Evolutionary conservation across 2,113 vertebrate genomes (phyloP).

Genomic region (Myotis yumanensis): DNA sequence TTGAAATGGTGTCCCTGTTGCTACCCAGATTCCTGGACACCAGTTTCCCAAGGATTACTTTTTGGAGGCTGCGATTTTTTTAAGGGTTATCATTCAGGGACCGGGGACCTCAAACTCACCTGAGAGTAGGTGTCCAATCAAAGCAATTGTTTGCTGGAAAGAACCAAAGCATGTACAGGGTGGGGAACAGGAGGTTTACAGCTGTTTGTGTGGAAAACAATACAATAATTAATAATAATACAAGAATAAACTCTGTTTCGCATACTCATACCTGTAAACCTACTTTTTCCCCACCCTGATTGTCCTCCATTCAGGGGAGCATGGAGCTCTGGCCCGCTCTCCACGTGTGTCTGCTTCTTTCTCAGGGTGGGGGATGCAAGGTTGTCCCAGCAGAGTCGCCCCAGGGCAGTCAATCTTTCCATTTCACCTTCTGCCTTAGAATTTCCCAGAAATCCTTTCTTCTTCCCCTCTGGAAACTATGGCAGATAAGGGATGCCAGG

Average conservation of each 20-base stretch:
- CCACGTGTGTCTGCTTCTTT: neutral
- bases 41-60: slow-evolving; percentile 35
- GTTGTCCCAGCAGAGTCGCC: neutral
- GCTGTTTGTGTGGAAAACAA: neutral
- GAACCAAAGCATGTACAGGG: neutral
- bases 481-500: neutral
- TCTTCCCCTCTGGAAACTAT: neutral
- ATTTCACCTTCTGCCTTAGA: neutral
- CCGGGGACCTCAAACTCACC: slow-evolving; percentile 11
- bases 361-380: accelerated
- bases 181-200: neutral
- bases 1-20: slow-evolving; percentile 61
- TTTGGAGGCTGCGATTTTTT: slow-evolving; percentile 56
- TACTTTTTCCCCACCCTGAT: neutral
- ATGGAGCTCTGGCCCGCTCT: neutral
- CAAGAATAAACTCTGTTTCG: neutral
- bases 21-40: slow-evolving; percentile 75
- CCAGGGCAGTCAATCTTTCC: neutral
- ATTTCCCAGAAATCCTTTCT: neutral
- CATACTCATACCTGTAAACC: neutral
- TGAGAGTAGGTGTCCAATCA: neutral
- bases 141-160: slow-evolving; percentile 24
- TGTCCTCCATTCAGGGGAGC: neutral
- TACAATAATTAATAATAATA: neutral
- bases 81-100: slow-evolving; percentile 13